phyloP scores from a whole-genome alignment of 2,113 vertebrate genomes.

The Ceyx cyanopectus region DNA sequence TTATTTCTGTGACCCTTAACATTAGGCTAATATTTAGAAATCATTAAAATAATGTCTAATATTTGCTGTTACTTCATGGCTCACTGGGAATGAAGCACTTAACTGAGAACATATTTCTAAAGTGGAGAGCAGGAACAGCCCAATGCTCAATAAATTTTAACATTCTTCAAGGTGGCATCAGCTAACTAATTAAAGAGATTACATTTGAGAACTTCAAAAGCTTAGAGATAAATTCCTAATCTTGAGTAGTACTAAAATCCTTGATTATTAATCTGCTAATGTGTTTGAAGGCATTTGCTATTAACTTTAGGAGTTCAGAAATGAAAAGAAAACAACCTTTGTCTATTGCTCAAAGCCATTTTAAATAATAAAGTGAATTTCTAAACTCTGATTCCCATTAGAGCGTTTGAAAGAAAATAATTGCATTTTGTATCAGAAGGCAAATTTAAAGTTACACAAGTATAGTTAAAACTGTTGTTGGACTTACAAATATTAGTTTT shows the following conservation, averaged over 20 bases:
- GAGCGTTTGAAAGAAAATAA: background rate
- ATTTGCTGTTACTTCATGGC: background rate
- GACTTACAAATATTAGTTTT: background rate
- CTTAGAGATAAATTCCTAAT: slow-evolving; percentile 64
- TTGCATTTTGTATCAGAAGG: background rate
- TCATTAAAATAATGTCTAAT: slow-evolving; percentile 2
- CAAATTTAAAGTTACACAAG: background rate
- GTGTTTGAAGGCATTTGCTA: slow-evolving; percentile 8
- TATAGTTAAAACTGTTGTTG: background rate
- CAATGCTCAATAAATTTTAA: slow-evolving; percentile 35
- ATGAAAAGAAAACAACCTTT: slow-evolving; percentile 15
- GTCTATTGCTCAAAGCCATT: background rate
- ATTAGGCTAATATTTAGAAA: background rate
- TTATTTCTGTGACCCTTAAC: background rate
- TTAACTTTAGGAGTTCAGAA: slow-evolving; percentile 19
- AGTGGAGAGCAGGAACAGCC: background rate
- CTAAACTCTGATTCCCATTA: slow-evolving; percentile 27
- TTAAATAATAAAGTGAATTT: slow-evolving; percentile 44
- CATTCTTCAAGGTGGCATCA: slow-evolving; percentile 51
- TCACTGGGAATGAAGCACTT: background rate
- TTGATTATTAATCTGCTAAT: slow-evolving; percentile 61
- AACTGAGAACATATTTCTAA: background rate
- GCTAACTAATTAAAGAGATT: slow-evolving; percentile 67
- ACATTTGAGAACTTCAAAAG: slow-evolving; percentile 28
- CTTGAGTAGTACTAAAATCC: slow-evolving; percentile 42